Evolutionary conservation across 2,797 vertebrate species (phyloP).

Genomic region (Avahi laniger): DNA sequence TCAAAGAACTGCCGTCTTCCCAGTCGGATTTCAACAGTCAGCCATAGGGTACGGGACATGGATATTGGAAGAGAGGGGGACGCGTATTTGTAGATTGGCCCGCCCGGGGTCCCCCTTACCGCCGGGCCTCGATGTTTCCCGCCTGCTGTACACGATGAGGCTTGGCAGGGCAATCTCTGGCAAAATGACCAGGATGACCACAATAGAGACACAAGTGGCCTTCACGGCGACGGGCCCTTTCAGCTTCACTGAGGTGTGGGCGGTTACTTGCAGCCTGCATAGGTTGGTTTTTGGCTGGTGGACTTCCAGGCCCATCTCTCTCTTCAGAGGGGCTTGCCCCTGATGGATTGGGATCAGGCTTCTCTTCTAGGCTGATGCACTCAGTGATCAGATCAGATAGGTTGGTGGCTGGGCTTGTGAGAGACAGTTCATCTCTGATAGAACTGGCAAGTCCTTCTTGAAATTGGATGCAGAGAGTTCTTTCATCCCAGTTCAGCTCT

Average conservation of each 20-base stretch:
- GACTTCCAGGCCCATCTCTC: not conserved
- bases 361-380: conserved; percentile 28
- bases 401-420: not conserved
- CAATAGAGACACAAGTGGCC: conserved; percentile 54
- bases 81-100: conserved; percentile 64
- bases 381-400: conserved; percentile 31
- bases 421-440: not conserved
- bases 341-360: not conserved
- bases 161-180: conserved; percentile 47
- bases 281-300: conserved; percentile 1
- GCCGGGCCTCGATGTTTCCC: conserved; percentile 52
- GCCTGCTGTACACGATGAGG: not conserved
- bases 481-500: conserved; percentile 39
- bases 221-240: not conserved
- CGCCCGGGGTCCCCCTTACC: conserved; percentile 43
- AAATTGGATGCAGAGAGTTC: conserved; percentile 40
- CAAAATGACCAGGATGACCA: conserved; percentile 50
- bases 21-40: conserved; percentile 60
- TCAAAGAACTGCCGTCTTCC: conserved; percentile 59
- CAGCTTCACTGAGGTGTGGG: conserved; percentile 46
- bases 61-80: conserved; percentile 61
- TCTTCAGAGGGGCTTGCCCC: not conserved
- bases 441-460: conserved; percentile 31
- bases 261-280: not conserved
- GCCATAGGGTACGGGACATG: conserved; percentile 36